phyloP scores from a whole-genome alignment of 2,888 invertebrate genomes.

The Zele albiditarsus region DNA sequence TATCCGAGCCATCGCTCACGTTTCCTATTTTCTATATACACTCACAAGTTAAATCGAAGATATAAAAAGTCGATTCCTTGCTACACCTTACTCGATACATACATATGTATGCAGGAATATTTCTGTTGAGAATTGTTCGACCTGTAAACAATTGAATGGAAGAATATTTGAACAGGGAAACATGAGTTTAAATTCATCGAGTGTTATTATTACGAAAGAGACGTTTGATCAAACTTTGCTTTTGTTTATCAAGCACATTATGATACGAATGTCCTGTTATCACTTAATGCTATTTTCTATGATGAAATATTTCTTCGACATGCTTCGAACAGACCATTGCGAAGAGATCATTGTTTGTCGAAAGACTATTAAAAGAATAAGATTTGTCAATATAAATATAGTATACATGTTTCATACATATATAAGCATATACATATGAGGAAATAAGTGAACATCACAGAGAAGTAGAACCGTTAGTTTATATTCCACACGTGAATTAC shows the following conservation, averaged over 20 bases:
- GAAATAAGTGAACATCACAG: neutral
- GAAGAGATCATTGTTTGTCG: constrained; percentile 57
- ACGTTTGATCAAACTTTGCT: neutral
- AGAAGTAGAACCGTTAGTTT: constrained; percentile 30
- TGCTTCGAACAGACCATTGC: constrained; percentile 59
- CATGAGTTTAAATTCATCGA: neutral
- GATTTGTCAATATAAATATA: neutral
- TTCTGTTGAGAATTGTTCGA: constrained; percentile 6
- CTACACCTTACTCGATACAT: constrained; percentile 2
- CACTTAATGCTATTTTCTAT: constrained; percentile 58
- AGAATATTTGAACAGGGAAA: neutral
- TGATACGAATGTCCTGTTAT: constrained; percentile 58
- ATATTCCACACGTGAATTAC: neutral
- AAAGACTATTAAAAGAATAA: neutral
- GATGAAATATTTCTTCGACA: constrained; percentile 45
- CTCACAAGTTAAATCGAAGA: constrained; percentile 9
- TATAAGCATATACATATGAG: constrained; percentile 32
- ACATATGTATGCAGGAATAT: constrained; percentile 2
- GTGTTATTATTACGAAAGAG: neutral
- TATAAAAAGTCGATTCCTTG: neutral
- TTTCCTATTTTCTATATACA: constrained; percentile 53
- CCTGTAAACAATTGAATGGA: neutral
- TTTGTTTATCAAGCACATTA: neutral
- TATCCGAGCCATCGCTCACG: constrained; percentile 63
- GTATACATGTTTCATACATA: too few species aligned